Conservation (phyloP, 2,113 vertebrate genomes). For the Elephantulus edwardii region DNA sequence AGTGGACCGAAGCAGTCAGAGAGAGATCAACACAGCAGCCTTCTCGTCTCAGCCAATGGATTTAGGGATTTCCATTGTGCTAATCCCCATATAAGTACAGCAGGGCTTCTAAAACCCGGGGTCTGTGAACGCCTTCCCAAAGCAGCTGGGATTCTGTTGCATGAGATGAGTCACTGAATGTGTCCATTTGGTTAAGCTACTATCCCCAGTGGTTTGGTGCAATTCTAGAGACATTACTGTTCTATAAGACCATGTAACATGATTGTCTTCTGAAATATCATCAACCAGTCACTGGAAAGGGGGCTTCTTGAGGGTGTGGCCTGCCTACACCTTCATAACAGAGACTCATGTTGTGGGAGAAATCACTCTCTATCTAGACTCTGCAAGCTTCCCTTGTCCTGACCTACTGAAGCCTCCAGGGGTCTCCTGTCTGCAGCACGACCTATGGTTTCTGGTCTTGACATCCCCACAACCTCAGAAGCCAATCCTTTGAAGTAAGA, state of each 20-base stretch:
- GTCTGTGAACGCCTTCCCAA: not conserved
- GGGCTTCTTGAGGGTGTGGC: not conserved
- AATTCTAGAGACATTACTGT: not conserved
- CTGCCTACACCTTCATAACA: not conserved
- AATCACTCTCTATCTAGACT: no score
- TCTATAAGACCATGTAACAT: not conserved
- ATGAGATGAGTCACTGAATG: not conserved
- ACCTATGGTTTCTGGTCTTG: not conserved
- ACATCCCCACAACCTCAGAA: not conserved
- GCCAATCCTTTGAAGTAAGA: not conserved
- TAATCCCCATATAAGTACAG: not conserved
- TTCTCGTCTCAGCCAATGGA: not conserved
- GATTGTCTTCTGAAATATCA: not conserved
- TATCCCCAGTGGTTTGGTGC: not conserved
- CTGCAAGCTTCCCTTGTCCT: no score
- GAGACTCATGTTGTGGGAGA: no score
- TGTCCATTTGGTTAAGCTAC: not conserved
- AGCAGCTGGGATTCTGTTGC: not conserved
- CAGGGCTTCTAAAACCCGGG: not conserved
- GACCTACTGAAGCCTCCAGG: not conserved
- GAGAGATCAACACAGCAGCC: not conserved
- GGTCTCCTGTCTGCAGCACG: not conserved
- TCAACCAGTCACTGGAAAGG: not conserved
- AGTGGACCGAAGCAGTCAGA: not conserved
- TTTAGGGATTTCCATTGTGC: not conserved